Percentiles rank a stretch among this genome's conserved stretches.
Evolutionary conservation across 2,888 invertebrate genomes (phyloP).

Genomic region (Leptinotarsa rubiginosa): DNA sequence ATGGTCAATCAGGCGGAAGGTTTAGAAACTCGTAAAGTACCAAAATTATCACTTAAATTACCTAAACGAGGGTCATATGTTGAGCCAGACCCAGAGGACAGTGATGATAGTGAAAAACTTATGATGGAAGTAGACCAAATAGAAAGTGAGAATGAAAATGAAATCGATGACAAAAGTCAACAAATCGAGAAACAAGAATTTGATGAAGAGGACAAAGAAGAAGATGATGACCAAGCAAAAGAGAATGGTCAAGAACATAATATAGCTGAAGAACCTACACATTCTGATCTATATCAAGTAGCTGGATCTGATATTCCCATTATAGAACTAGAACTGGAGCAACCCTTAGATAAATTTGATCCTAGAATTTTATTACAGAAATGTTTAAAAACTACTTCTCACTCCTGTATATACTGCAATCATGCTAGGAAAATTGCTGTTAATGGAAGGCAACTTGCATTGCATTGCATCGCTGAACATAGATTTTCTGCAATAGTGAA

Average conservation of each 20-base stretch:
- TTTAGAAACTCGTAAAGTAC: slow-evolving; percentile 68
- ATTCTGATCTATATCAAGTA: slow-evolving; percentile 58
- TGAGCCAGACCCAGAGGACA: slow-evolving; percentile 62
- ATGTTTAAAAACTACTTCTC: slow-evolving; percentile 77
- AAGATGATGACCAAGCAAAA: slow-evolving; percentile 57
- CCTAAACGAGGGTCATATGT: slow-evolving; percentile 59
- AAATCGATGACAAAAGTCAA: slow-evolving; percentile 54
- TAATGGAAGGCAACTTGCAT: slow-evolving; percentile 82
- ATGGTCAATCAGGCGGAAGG: slow-evolving; percentile 45
- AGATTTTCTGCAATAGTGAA: slow-evolving; percentile 83
- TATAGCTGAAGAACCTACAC: slow-evolving; percentile 13
- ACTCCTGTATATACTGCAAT: slow-evolving; percentile 85
- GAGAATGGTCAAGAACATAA: slow-evolving; percentile 41
- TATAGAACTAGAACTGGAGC: slow-evolving; percentile 79
- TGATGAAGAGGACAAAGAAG: slow-evolving; percentile 63
- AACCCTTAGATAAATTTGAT: slow-evolving; percentile 80
- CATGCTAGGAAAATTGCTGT: slow-evolving; percentile 88
- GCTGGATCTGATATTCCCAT: slow-evolving; percentile 76
- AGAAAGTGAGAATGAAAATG: slow-evolving; percentile 64
- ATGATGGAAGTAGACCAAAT: slow-evolving; percentile 70
- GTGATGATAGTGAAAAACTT: slow-evolving; percentile 73
- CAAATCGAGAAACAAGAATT: slow-evolving; percentile 55
- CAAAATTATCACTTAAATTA: slow-evolving; percentile 76
- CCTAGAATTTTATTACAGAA: slow-evolving; percentile 79
- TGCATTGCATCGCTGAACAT: slow-evolving; percentile 85